Evolutionary conservation across 2,888 invertebrate genomes (phyloP).

Genomic region (Myopa testacea): DNA sequence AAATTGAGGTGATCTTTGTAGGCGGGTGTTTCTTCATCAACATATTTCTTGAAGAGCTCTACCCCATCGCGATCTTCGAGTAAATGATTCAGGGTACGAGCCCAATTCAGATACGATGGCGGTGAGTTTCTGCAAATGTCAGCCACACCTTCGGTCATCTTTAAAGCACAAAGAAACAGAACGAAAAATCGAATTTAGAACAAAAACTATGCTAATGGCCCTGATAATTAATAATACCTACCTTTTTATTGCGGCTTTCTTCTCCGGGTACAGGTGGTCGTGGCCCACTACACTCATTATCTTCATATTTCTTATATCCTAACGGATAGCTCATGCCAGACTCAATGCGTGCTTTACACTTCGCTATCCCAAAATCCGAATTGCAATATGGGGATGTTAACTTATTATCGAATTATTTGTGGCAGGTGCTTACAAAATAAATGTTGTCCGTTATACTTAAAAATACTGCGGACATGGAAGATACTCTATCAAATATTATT

Average conservation of each 20-base stretch:
- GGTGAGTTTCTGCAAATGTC: conserved; percentile 69
- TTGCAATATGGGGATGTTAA: conserved; percentile 27
- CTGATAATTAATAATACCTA: conserved; percentile 40
- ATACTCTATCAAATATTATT: conserved; percentile 59
- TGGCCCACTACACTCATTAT: conserved; percentile 72
- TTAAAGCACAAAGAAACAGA: background rate
- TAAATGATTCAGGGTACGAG: conserved; percentile 83
- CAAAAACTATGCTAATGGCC: background rate
- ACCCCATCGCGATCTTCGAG: conserved; percentile 93
- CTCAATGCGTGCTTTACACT: conserved; percentile 45
- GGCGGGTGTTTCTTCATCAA: conserved; percentile 81
- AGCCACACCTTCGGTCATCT: conserved; percentile 69
- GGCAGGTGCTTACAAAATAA: conserved; percentile 54
- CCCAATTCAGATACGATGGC: conserved; percentile 89
- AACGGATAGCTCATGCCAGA: conserved; percentile 69
- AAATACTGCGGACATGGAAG: conserved; percentile 65
- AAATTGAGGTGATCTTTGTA: conserved; percentile 88
- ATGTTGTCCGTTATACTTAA: conserved; percentile 63
- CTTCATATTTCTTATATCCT: conserved; percentile 67
- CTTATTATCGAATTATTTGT: conserved; percentile 10
- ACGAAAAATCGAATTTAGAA: background rate
- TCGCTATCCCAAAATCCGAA: conserved; percentile 30
- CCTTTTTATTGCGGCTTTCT: conserved; percentile 69
- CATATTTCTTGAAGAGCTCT: conserved; percentile 85
- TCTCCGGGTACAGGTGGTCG: conserved; percentile 88